Evolutionary conservation across 2,888 invertebrate species (phyloP), one percentile per base, ranked within the genome.

Genomic region (Agrenia bidenticulata): DNA sequence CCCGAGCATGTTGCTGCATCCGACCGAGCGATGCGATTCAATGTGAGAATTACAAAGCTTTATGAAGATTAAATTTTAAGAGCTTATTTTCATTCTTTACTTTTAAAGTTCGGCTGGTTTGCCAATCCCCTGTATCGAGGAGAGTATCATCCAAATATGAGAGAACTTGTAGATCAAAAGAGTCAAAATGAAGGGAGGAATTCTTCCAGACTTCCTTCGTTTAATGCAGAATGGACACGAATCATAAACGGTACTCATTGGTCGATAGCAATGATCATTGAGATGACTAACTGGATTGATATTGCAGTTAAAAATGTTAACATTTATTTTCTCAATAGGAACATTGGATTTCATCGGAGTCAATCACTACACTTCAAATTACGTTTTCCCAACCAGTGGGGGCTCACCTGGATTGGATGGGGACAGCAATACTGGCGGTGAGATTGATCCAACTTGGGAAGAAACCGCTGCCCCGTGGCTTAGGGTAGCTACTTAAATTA

Each of bases 61-160:
- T 53, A 13, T 7, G n/a, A 7, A 17, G 7, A 21, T 24, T 23
- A 4, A 11, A 26, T 17, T n/a, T 9, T 5, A 11, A 9, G 23
- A 45, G 17, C 26, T 55, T 21, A 51, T 17, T 57, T 37, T 2
- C 19, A 49, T 58, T n/a, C 19, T n/a, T 55, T 24, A 26, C 13
- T 32, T 32, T 32, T 4, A 11, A 56, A 55, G 69, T 61, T 63
- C 51, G 73, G 73, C 11, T 64, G 63, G 66, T 63, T 68, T 39
- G 69, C 69, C 5, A 21, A 69, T 53, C 70, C 73, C 1, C 37
- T 73, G 2, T 68, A 60, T 32, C 62, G 41, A 45, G 73, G 73
- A 41, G 70, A 73, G 39, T 73, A 73, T 37, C 73, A 70, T 13
- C 68, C 68, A 39, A 58, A 69, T 17, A 70, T 73, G 73, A 56